Percentiles rank a stretch among this genome's conserved stretches.
phyloP scores from a whole-genome alignment of 2,888 invertebrate species.

The Vesta saturnalis region DNA sequence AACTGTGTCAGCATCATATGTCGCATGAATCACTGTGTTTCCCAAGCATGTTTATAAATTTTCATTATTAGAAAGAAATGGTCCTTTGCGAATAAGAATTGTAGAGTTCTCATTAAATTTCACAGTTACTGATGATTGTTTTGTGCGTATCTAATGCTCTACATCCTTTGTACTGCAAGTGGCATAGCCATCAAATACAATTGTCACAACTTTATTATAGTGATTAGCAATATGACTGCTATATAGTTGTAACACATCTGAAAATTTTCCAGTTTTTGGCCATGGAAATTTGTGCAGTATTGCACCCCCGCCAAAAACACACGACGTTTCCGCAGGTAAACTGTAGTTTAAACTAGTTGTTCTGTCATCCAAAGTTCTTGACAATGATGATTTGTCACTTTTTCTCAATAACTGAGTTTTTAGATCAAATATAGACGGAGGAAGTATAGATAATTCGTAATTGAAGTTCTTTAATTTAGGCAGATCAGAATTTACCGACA shows the following conservation, averaged over 20 bases:
- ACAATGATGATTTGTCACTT: conserved; percentile 17
- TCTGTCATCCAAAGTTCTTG: conserved; percentile 15
- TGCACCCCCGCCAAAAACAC: conserved; percentile 6
- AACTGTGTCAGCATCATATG: conserved; percentile 15
- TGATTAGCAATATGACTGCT: too few species aligned
- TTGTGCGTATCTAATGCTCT: neutral
- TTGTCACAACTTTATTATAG: too few species aligned
- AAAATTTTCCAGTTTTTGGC: too few species aligned
- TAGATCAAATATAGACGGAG: conserved; percentile 11
- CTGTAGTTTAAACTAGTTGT: conserved; percentile 10
- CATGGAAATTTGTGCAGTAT: conserved; percentile 3
- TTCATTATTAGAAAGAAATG: conserved; percentile 1
- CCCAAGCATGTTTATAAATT: conserved; percentile 14
- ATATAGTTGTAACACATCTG: too few species aligned
- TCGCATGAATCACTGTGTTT: conserved; percentile 6
- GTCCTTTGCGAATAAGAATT: neutral
- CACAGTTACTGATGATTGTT: neutral
- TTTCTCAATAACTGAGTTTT: conserved; percentile 10
- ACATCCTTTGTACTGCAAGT: too few species aligned
- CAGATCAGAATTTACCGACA: neutral
- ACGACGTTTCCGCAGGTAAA: conserved; percentile 13
- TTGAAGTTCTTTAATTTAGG: neutral
- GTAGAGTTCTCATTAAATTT: neutral
- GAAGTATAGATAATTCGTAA: conserved; percentile 13
- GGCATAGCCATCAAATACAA: too few species aligned